Evolutionary conservation across 2,113 vertebrate genomes (phyloP).

Genomic region (Cyprinodon variegatus): DNA sequence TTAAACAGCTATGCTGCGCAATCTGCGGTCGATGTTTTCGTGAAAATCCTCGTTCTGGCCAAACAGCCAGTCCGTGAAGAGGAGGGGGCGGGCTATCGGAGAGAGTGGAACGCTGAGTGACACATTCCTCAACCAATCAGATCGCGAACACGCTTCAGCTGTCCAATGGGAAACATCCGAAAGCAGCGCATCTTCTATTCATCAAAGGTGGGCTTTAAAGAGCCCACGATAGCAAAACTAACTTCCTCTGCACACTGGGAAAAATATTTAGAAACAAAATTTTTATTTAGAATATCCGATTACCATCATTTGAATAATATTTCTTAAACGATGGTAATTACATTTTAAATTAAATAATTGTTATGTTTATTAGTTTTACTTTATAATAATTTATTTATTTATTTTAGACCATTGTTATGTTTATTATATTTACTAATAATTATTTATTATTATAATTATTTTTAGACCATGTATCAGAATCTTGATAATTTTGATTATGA

Average conservation of each 20-base stretch:
- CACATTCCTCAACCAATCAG: slow-evolving; percentile 35
- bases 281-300: neutral
- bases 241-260: slow-evolving; percentile 13
- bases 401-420: too few species aligned
- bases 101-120: slow-evolving; percentile 31
- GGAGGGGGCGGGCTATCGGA: slow-evolving; percentile 18
- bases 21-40: slow-evolving; percentile 65
- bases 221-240: slow-evolving; percentile 22
- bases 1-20: slow-evolving; percentile 31
- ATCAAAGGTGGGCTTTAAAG: slow-evolving; percentile 69
- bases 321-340: neutral
- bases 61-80: slow-evolving; percentile 30
- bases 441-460: too few species aligned
- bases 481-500: too few species aligned
- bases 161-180: slow-evolving; percentile 58
- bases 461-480: too few species aligned
- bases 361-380: too few species aligned
- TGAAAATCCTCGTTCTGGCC: slow-evolving; percentile 50
- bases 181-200: slow-evolving; percentile 17
- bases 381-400: too few species aligned
- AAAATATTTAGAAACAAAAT: neutral
- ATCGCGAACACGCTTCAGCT: neutral
- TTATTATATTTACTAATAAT: too few species aligned
- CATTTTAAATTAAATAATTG: too few species aligned
- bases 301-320: neutral